Conservation (phyloP, 2,888 invertebrate genomes). For the Scaptodrosophila latifasciaeformis region DNA sequence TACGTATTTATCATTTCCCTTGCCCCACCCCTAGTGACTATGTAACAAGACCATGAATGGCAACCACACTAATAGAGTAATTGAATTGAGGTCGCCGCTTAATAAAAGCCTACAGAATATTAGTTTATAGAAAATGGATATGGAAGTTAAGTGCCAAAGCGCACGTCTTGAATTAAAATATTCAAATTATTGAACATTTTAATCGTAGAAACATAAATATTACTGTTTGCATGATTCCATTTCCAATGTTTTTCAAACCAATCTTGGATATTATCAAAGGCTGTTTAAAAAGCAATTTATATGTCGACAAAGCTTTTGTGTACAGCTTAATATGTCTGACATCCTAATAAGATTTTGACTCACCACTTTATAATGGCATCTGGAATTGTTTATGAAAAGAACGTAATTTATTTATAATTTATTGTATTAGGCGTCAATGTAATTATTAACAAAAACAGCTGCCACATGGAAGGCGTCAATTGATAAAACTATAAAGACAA, state of each 20-base stretch:
- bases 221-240: conserved; percentile 1
- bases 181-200: conserved; percentile 27
- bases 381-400: conserved; percentile 29
- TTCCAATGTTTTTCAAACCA: too few species aligned
- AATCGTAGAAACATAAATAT: too few species aligned
- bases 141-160: conserved; percentile 16
- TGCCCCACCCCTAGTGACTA: conserved; percentile 25
- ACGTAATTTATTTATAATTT: conserved; percentile 51
- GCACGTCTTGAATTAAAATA: conserved; percentile 31
- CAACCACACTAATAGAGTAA: conserved; percentile 28
- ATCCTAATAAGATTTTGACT: background rate
- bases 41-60: background rate
- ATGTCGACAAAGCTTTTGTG: too few species aligned
- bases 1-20: background rate
- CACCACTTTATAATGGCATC: conserved; percentile 28
- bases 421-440: conserved; percentile 34
- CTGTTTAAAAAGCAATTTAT: conserved; percentile 13
- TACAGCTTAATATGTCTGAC: too few species aligned
- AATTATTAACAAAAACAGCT: too few species aligned
- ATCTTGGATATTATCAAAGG: background rate
- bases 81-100: conserved; percentile 42
- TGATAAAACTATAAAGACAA: conserved; percentile 1
- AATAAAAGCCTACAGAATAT: conserved; percentile 23
- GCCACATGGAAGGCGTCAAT: too few species aligned
- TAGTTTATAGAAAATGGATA: conserved; percentile 4